phyloP scores from a whole-genome alignment of 2,797 vertebrate species.

The Bovichtus variegatus region DNA sequence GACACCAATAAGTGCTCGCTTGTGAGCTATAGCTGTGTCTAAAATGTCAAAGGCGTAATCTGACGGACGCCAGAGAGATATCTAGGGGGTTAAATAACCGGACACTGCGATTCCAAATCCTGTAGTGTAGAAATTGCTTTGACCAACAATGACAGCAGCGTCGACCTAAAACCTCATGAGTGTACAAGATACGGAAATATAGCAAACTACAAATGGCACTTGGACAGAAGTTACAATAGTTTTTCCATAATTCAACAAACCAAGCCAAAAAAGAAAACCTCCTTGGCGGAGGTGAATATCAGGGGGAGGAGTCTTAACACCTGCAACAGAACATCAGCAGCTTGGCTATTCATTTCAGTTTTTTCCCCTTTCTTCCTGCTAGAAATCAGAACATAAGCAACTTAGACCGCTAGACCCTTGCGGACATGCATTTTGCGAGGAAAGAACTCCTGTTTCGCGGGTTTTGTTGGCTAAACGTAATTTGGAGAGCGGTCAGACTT shows the following conservation, averaged over 20 bases:
- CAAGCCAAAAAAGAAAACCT: too few species aligned
- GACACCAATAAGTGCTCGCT: not conserved
- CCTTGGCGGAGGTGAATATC: too few species aligned
- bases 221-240: too few species aligned
- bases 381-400: not conserved
- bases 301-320: not conserved
- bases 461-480: not conserved
- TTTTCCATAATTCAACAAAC: too few species aligned
- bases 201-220: too few species aligned
- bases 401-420: not conserved
- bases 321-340: not conserved
- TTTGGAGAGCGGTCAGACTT: not conserved
- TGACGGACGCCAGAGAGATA: not conserved
- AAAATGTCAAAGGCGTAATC: not conserved
- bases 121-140: not conserved
- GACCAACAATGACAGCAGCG: not conserved
- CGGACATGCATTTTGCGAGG: not conserved
- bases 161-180: too few species aligned
- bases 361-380: too few species aligned
- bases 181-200: too few species aligned
- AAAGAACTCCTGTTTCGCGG: not conserved
- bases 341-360: not conserved
- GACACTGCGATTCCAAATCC: not conserved
- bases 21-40: not conserved
- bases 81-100: not conserved